A percentile compares a stretch with the other conserved stretches of the same genome.
Conservation (phyloP, 2,113 vertebrate genomes). For the Poeciliopsis prolifica region DNA sequence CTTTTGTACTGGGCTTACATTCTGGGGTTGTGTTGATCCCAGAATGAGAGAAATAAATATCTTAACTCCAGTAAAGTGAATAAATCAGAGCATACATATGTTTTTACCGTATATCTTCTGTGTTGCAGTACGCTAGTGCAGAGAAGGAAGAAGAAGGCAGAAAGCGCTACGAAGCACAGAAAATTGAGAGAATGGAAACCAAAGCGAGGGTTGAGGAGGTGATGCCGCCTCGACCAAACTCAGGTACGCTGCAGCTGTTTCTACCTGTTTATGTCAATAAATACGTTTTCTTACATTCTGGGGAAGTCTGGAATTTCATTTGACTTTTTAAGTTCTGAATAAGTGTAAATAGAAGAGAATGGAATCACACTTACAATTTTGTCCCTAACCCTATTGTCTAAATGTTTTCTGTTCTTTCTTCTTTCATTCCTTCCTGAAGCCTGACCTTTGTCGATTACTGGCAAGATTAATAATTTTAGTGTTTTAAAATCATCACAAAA, state of each 20-base stretch:
- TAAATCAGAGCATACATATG: neutral
- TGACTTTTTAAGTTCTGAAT: neutral
- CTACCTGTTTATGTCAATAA: neutral
- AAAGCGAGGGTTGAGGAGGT: constrained; percentile 84
- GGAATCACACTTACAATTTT: neutral
- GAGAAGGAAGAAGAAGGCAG: constrained; percentile 88
- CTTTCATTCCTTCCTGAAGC: neutral
- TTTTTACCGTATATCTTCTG: constrained; percentile 7
- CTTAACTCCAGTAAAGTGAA: neutral
- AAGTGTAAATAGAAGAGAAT: neutral
- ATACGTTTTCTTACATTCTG: neutral
- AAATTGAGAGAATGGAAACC: constrained; percentile 87
- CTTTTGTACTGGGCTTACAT: neutral
- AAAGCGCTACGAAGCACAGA: constrained; percentile 92
- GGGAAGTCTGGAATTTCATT: neutral
- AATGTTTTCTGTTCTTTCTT: neutral
- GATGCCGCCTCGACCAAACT: constrained; percentile 76
- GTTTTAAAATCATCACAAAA: neutral
- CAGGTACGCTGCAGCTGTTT: constrained; percentile 76
- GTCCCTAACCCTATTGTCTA: too few species aligned
- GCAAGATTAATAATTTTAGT: neutral
- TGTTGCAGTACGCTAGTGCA: constrained; percentile 80
- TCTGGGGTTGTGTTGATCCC: neutral
- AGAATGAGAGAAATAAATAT: neutral
- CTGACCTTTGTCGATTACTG: too few species aligned